These are phyloP conservation scores for Gonatopus flavifemur DNA, from an alignment of 1,140 invertebrate species.

Conservation along the genomic window DNA sequence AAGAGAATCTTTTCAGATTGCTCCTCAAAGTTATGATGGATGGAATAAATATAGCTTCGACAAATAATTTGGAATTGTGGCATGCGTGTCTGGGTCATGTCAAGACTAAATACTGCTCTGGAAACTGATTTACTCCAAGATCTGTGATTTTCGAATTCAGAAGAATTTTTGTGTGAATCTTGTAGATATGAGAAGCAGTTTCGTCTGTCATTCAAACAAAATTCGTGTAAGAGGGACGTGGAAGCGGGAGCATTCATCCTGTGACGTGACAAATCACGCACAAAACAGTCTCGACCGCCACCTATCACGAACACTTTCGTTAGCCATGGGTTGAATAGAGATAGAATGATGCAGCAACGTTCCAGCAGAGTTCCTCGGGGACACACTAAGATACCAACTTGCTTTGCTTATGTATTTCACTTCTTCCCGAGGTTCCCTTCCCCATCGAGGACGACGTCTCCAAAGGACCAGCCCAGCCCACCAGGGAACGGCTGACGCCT, in stretches of 20 bases:
- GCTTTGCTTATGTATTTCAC: too few species aligned
- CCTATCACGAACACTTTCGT: conserved; percentile 20
- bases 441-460: too few species aligned
- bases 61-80: conserved; percentile 1
- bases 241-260: conserved; percentile 15
- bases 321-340: conserved; percentile 13
- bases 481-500: too few species aligned
- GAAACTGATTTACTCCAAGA: conserved; percentile 8
- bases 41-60: conserved; percentile 7
- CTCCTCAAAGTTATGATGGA: conserved; percentile 11
- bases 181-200: conserved; percentile 20
- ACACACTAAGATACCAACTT: too few species aligned
- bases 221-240: not conserved
- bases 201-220: conserved; percentile 10
- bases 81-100: conserved; percentile 21
- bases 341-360: conserved; percentile 9
- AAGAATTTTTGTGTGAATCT: conserved; percentile 22
- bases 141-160: not conserved
- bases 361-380: too few species aligned
- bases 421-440: too few species aligned
- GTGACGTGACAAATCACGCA: too few species aligned
- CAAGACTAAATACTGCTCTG: conserved; percentile 6
- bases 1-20: conserved; percentile 17
- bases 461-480: too few species aligned
- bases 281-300: too few species aligned